A percentile compares a stretch with the other conserved stretches of the same genome.
Conservation (phyloP, 2,797 vertebrate genomes). For the Fundulus diaphanus region DNA sequence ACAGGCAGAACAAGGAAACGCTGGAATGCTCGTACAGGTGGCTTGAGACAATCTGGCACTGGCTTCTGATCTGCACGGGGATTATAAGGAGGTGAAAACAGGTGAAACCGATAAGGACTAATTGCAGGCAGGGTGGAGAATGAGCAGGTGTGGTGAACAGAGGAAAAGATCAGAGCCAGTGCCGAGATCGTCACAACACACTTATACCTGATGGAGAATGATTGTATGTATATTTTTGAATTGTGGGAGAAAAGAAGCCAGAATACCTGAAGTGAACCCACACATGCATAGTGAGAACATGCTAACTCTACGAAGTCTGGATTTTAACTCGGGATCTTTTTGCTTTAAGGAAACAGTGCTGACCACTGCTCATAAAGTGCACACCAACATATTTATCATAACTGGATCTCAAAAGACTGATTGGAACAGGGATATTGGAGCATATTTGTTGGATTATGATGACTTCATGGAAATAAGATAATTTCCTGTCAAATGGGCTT, state of each 20-base stretch:
- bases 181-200: no score
- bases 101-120: no score
- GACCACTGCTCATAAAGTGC: not conserved
- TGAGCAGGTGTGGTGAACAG: no score
- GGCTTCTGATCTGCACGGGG: no score
- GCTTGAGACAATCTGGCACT: no score
- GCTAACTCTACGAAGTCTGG: not conserved
- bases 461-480: conserved; percentile 53
- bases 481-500: conserved; percentile 60
- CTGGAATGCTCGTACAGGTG: no score
- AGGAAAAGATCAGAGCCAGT: no score
- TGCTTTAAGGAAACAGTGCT: not conserved
- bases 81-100: no score
- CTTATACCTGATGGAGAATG: not conserved
- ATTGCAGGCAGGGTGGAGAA: no score
- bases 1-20: no score
- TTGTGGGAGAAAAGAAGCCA: not conserved
- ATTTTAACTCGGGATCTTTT: not conserved
- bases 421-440: conserved; percentile 43
- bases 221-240: not conserved
- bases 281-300: not conserved
- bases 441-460: conserved; percentile 40
- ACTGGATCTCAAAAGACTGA: not conserved
- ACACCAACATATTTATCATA: conserved; percentile 3
- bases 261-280: not conserved